Evolutionary conservation across 1,140 invertebrate species (phyloP), one percentile per base, ranked within the genome.

Genomic region (Aphidius ervi): DNA sequence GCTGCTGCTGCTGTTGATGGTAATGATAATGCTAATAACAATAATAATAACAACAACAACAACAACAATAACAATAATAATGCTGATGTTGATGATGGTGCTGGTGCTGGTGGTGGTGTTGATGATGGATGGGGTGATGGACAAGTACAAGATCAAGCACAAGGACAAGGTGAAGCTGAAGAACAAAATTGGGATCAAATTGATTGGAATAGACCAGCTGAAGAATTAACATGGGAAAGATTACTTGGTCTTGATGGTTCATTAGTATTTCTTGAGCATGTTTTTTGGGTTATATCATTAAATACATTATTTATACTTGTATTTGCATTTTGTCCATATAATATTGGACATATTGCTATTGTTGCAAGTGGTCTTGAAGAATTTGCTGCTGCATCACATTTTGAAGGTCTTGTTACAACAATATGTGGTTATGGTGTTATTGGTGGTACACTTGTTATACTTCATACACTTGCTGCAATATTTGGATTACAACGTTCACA

Each of bases 121-220:
- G 68, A 68, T 16, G 66, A 43, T 20, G 5, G 68, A 75, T 60
- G 61, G 53, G 37, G 67, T 63, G 46, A 79, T 70, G 61, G 79
- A 67, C 45, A 81, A 76, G 56, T 70, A 1, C 71, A 71, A 20
- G 74, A 63, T 9, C 70, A 68, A 16, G 74, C 67, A 5, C 79
- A 82, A 64, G 81, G 74, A 5, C 78, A 84, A 57, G 85, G 82
- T n/a, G 78, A 78, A 59, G 88, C 85, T 3, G 90, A 93, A 80
- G 95, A 97, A 74, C 93, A 91, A 31, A 96, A 97, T 69, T 98
- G 95, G 95, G 98, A 98, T 81, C 94, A 94, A 2, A 95, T 98
- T 83, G 95, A 98, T 71, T 98, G 96, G 95, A 96, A 99, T 74
- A 81, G 96, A 67, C 95, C 94, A 0, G 94, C 92, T 39, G 97